These are phyloP conservation scores for Cranoglanis bouderius DNA, from an alignment of 2,113 vertebrate genomes.

Conservation along the genomic window DNA sequence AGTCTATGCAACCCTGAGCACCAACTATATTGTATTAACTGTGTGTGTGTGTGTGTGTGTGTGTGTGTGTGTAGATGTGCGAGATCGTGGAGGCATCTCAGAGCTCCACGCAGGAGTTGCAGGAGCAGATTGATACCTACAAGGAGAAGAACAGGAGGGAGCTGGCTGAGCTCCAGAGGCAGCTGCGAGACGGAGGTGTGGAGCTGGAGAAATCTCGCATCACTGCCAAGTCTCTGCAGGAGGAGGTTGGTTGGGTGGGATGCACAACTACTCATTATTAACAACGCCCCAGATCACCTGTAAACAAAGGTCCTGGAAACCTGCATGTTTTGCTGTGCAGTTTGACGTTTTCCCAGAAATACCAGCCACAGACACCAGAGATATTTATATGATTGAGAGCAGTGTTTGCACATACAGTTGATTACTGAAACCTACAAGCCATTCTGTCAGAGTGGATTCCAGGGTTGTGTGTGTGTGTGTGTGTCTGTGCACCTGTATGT, in stretches of 20 bases:
- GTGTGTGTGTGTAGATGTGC: conserved; percentile 78
- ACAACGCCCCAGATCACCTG: conserved; percentile 5
- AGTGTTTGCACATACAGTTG: background rate
- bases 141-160: conserved; percentile 90
- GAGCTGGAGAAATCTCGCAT: conserved; percentile 83
- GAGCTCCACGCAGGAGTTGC: conserved; percentile 84
- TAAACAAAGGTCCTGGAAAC: conserved; percentile 17
- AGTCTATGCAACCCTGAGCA: background rate
- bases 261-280: background rate
- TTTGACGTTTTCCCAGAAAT: background rate
- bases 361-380: background rate
- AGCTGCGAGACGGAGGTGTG: conserved; percentile 82
- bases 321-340: background rate
- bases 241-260: conserved; percentile 77
- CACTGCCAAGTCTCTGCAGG: conserved; percentile 77
- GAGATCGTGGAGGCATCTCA: conserved; percentile 84
- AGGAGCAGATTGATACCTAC: conserved; percentile 90
- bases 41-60: conserved; percentile 18
- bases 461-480: background rate
- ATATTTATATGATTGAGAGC: background rate
- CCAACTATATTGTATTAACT: background rate
- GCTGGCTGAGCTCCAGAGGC: conserved; percentile 82
- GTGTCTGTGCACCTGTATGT: background rate
- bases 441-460: background rate
- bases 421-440: background rate